A percentile compares a stretch with the other conserved stretches of the same genome.
Evolutionary conservation across 2,113 vertebrate species (phyloP).

Genomic region (Mobula hypostoma): DNA sequence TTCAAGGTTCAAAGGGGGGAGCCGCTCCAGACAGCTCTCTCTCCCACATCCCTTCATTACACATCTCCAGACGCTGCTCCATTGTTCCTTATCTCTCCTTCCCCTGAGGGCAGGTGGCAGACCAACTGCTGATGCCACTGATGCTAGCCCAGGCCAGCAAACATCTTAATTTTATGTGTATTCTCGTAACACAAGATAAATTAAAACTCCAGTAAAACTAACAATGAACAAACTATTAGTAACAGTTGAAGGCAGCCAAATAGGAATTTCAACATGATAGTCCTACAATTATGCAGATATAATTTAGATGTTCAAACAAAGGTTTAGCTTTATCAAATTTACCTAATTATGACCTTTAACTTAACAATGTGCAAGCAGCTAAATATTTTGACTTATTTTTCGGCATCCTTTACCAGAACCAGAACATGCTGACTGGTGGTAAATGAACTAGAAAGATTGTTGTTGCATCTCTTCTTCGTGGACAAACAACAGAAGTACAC

Average conservation of each 20-base stretch:
- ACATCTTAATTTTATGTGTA: too few relatives aligned
- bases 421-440: background rate
- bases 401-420: background rate
- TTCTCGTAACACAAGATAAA: too few relatives aligned
- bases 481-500: too few relatives aligned
- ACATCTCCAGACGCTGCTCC: too few relatives aligned
- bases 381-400: background rate
- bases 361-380: background rate
- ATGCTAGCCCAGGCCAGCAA: too few relatives aligned
- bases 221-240: background rate
- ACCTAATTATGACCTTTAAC: background rate
- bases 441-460: background rate
- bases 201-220: background rate
- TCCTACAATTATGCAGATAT: background rate
- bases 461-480: too few relatives aligned
- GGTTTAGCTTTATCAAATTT: background rate
- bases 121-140: too few relatives aligned
- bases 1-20: too few relatives aligned
- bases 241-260: background rate
- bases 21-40: too few relatives aligned
- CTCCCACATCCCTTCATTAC: too few relatives aligned
- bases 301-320: background rate
- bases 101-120: too few relatives aligned
- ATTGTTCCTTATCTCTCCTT: too few relatives aligned
- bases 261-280: background rate